A percentile compares a stretch with the other conserved stretches of the same genome.
These are phyloP conservation scores for Apamea sordens DNA, from an alignment of 2,888 invertebrate species.

Conservation along the genomic window DNA sequence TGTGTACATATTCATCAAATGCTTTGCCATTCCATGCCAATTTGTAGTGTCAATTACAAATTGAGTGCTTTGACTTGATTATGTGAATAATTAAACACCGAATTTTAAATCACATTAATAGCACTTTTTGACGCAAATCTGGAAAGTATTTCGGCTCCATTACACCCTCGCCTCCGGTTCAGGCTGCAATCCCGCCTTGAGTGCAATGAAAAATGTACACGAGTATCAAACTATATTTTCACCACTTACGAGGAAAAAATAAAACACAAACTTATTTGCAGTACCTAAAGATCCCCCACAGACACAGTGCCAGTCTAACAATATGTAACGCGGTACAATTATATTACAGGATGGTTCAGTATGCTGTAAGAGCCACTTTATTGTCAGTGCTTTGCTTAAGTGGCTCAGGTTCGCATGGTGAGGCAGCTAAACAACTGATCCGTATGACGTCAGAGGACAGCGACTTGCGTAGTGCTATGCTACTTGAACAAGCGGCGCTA, in stretches of 20 bases:
- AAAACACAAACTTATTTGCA: background rate
- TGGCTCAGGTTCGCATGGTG: slow-evolving; percentile 94
- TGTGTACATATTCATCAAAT: no score
- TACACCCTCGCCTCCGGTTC: background rate
- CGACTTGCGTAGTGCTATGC: slow-evolving; percentile 97
- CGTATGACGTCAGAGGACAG: slow-evolving; percentile 99
- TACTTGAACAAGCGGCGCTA: slow-evolving; percentile 98
- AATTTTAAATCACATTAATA: background rate
- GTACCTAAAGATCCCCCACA: background rate
- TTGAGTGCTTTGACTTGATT: background rate
- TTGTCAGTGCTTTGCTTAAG: slow-evolving; percentile 97
- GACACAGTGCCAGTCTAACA: background rate
- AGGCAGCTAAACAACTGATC: slow-evolving; percentile 98
- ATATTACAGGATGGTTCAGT: slow-evolving; percentile 94
- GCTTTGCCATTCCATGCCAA: no score
- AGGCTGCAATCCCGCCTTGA: background rate
- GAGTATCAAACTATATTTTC: background rate
- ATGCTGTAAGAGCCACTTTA: slow-evolving; percentile 97
- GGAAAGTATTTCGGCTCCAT: background rate
- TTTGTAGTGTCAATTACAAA: background rate
- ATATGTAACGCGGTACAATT: background rate
- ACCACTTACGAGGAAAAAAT: background rate
- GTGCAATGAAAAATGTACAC: background rate
- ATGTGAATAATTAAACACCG: background rate
- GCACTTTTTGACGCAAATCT: background rate